Conservation (phyloP, 2,797 vertebrate genomes). For the Gymnoscopelus microlampas region DNA sequence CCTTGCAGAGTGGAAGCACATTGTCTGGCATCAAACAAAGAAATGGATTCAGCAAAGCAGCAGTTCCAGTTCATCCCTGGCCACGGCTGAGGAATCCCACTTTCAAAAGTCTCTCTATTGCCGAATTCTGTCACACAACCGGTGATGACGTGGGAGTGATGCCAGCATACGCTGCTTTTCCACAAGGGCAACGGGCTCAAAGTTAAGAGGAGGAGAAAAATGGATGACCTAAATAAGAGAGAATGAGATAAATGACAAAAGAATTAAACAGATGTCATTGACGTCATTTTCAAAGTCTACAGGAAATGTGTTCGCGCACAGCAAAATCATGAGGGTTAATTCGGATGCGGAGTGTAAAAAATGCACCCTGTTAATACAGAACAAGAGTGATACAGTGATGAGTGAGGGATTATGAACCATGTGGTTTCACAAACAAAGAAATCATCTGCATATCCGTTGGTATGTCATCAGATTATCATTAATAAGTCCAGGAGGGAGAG, state of each 20-base stretch:
- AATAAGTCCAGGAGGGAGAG: neutral
- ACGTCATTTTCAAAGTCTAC: neutral
- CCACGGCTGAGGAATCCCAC: constrained; percentile 18
- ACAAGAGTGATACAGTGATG: no score
- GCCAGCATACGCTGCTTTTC: neutral
- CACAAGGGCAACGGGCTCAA: neutral
- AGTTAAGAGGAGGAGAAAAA: neutral
- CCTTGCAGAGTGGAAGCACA: constrained; percentile 66
- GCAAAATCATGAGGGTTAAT: neutral
- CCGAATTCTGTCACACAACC: neutral
- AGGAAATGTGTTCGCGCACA: neutral
- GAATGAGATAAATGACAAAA: neutral
- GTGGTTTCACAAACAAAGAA: neutral
- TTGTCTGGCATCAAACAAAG: constrained; percentile 55
- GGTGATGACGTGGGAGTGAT: neutral
- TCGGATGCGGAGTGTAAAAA: neutral
- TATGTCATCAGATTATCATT: constrained; percentile 6
- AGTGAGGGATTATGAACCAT: neutral
- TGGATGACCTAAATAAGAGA: neutral
- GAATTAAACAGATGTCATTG: neutral
- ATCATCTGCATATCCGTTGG: constrained; percentile 1
- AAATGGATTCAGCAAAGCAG: constrained; percentile 39
- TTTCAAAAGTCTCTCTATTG: constrained; percentile 16
- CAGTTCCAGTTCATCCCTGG: constrained; percentile 31
- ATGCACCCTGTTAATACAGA: neutral